Percentiles rank a stretch among this genome's conserved stretches.
phyloP scores from a whole-genome alignment of 2,888 invertebrate species.

The Autographa gamma region DNA sequence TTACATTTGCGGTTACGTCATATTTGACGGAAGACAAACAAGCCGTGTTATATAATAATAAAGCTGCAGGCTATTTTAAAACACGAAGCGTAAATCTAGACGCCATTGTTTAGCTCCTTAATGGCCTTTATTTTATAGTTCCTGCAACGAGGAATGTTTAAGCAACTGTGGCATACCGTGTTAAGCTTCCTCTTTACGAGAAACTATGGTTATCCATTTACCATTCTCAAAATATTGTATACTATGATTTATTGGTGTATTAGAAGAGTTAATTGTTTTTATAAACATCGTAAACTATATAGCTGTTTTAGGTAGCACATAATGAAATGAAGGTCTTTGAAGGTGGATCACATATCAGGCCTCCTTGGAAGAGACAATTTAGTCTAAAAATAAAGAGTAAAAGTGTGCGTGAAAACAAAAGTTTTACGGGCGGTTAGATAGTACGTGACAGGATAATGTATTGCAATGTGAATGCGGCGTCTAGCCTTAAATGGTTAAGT shows the following conservation, averaged over 20 bases:
- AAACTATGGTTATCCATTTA: neutral
- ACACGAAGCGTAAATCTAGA: slow-evolving; percentile 56
- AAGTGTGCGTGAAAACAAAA: slow-evolving; percentile 67
- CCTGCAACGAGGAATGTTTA: slow-evolving; percentile 29
- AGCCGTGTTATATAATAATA: slow-evolving; percentile 63
- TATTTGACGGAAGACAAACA: slow-evolving; percentile 66
- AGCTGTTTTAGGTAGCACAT: slow-evolving; percentile 59
- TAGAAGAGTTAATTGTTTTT: slow-evolving; percentile 66
- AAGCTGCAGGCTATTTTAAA: slow-evolving; percentile 63
- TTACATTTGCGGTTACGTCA: slow-evolving; percentile 62
- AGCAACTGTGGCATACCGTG: slow-evolving; percentile 14
- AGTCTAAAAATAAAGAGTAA: slow-evolving; percentile 64
- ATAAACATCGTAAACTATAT: slow-evolving; percentile 67
- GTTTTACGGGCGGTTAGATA: slow-evolving; percentile 54
- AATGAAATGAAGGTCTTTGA: slow-evolving; percentile 64
- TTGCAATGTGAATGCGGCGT: slow-evolving; percentile 63
- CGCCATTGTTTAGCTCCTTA: slow-evolving; percentile 56
- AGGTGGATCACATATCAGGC: slow-evolving; percentile 73
- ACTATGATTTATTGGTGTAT: slow-evolving; percentile 54
- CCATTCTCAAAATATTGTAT: slow-evolving; percentile 10
- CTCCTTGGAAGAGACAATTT: slow-evolving; percentile 57
- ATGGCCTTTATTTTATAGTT: slow-evolving; percentile 45
- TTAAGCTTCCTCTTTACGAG: slow-evolving; percentile 33
- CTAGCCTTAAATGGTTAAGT: slow-evolving; percentile 69
- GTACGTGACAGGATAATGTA: slow-evolving; percentile 71